These are phyloP conservation scores for Volucella inanis DNA, from an alignment of 2,888 invertebrate genomes.

Conservation along the genomic window DNA sequence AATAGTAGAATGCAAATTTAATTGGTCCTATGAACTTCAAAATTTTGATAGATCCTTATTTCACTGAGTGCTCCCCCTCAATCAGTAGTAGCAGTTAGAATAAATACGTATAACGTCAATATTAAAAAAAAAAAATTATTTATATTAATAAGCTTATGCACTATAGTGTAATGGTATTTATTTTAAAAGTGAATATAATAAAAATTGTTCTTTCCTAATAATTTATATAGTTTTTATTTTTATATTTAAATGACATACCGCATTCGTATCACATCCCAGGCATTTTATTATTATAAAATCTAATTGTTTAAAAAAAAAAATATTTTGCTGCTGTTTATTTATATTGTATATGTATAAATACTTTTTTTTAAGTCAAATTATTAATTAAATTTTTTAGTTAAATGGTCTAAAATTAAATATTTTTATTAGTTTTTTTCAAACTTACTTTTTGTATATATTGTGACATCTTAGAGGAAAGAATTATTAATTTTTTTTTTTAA, in stretches of 20 bases:
- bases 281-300: conserved; percentile 59
- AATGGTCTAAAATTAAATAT: not conserved
- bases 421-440: not conserved
- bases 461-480: not conserved
- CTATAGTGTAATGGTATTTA: conserved; percentile 23
- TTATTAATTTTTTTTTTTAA: not conserved
- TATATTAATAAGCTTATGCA: conserved; percentile 17
- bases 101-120: no score
- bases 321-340: conserved; percentile 24
- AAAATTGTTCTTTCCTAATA: not conserved
- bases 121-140: no score
- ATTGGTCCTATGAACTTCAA: no score
- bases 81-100: no score
- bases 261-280: conserved; percentile 68
- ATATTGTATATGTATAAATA: conserved; percentile 1
- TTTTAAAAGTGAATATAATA: not conserved
- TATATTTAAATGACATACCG: conserved; percentile 55
- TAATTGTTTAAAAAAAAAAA: conserved; percentile 50
- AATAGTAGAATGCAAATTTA: no score
- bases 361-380: conserved; percentile 2
- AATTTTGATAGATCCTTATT: no score
- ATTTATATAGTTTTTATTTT: conserved; percentile 8
- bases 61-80: no score
- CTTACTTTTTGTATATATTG: conserved; percentile 15
- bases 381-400: not conserved